phyloP scores from a whole-genome alignment of 2,888 invertebrate genomes.

The Drosophila demipolita region DNA sequence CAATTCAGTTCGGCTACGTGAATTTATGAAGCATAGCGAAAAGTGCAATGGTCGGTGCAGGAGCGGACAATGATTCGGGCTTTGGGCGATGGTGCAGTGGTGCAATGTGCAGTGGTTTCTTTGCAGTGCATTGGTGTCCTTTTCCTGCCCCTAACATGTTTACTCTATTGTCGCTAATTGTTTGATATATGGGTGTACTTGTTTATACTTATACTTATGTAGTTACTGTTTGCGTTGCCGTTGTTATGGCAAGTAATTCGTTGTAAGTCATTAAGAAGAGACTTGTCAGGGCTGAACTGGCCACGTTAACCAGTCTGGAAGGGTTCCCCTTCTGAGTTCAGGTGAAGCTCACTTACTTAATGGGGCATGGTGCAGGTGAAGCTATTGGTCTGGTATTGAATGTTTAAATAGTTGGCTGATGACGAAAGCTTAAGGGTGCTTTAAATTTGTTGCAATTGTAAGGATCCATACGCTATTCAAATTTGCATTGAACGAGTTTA shows the following conservation, averaged over 20 bases:
- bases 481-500: not conserved
- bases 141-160: constrained; percentile 43
- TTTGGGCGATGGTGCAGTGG: constrained; percentile 28
- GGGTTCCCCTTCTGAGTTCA: not conserved
- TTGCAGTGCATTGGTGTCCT: not conserved
- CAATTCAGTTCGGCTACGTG: constrained; percentile 61
- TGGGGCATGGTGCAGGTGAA: constrained; percentile 46
- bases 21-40: constrained; percentile 72
- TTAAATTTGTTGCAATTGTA: not conserved
- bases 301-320: constrained; percentile 13
- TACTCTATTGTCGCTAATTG: constrained; percentile 74
- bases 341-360: constrained; percentile 39
- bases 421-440: not conserved
- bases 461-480: not conserved
- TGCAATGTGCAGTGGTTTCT: constrained; percentile 7
- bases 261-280: constrained; percentile 43
- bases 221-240: constrained; percentile 25
- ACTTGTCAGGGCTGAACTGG: constrained; percentile 40
- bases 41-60: constrained; percentile 62
- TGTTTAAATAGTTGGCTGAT: not conserved
- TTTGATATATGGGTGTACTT: constrained; percentile 65
- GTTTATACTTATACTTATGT: constrained; percentile 22
- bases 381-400: not conserved
- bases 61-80: constrained; percentile 25
- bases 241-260: constrained; percentile 64